Percentiles rank a stretch among this genome's conserved stretches.
Conservation (phyloP, 2,888 invertebrate genomes). For the Abrostola triplasia region DNA sequence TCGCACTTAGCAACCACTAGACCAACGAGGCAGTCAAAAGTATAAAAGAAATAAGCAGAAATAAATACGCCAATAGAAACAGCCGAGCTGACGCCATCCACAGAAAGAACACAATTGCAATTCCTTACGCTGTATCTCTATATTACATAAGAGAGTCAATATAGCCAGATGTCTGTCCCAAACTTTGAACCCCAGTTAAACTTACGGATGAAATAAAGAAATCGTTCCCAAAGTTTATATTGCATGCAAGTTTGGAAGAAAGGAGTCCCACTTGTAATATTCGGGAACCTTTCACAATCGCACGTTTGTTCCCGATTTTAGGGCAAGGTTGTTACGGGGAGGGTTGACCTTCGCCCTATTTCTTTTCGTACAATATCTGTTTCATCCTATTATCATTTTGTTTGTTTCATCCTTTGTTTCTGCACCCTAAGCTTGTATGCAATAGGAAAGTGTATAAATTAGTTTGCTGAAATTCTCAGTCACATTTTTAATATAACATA, state of each 20-base stretch:
- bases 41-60: too few relatives aligned
- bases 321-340: not conserved
- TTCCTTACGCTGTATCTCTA: not conserved
- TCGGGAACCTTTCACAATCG: constrained; percentile 1
- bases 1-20: too few relatives aligned
- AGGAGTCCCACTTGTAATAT: constrained; percentile 8
- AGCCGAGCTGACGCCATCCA: too few relatives aligned
- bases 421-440: too few relatives aligned
- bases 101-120: too few relatives aligned
- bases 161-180: constrained; percentile 11
- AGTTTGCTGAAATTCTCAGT: too few relatives aligned
- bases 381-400: not conserved
- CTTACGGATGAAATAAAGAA: constrained; percentile 38
- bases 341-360: constrained; percentile 1
- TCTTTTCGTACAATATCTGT: not conserved
- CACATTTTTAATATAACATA: too few relatives aligned
- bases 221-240: constrained; percentile 25
- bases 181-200: constrained; percentile 24
- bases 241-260: constrained; percentile 18
- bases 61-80: too few relatives aligned
- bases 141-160: constrained; percentile 23
- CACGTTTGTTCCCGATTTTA: constrained; percentile 5
- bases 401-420: not conserved
- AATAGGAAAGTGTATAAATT: too few relatives aligned
- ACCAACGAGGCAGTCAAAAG: too few relatives aligned